These are phyloP conservation scores for Phortica magna DNA, from an alignment of 2,888 invertebrate species.

Conservation along the genomic window DNA sequence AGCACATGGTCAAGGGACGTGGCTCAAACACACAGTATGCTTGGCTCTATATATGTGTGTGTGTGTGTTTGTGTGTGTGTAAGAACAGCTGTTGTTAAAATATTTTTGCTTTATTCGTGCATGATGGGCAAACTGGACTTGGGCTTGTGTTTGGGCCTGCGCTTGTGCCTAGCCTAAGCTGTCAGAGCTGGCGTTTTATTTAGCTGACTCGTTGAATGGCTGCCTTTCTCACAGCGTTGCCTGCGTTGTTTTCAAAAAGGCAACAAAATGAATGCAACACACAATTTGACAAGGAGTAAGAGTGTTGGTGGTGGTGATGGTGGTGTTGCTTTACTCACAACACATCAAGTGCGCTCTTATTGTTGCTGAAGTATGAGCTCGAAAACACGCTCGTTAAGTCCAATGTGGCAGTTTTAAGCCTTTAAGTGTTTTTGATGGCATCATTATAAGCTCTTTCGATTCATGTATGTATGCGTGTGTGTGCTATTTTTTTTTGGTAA, in stretches of 20 bases:
- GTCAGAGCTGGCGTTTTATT: slow-evolving; percentile 2
- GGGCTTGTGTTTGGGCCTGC: too few species aligned
- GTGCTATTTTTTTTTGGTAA: slow-evolving; percentile 24
- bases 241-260: too few species aligned
- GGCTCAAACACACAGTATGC: neutral
- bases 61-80: neutral
- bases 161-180: slow-evolving; percentile 10
- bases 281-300: neutral
- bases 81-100: slow-evolving; percentile 24
- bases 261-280: neutral
- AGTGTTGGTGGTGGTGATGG: too few species aligned
- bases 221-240: neutral
- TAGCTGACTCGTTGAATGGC: neutral
- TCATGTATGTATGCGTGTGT: slow-evolving; percentile 6
- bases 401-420: slow-evolving; percentile 54
- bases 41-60: neutral
- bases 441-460: slow-evolving; percentile 20
- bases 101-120: neutral
- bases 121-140: neutral
- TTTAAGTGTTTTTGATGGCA: slow-evolving; percentile 55
- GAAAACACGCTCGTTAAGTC: slow-evolving; percentile 4
- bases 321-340: too few species aligned
- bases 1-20: neutral
- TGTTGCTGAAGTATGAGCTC: slow-evolving; percentile 3
- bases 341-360: neutral